Evolutionary conservation across 2,888 invertebrate genomes (phyloP), one percentile per base, ranked within the genome.

Genomic region (Eupithecia insigniata): DNA sequence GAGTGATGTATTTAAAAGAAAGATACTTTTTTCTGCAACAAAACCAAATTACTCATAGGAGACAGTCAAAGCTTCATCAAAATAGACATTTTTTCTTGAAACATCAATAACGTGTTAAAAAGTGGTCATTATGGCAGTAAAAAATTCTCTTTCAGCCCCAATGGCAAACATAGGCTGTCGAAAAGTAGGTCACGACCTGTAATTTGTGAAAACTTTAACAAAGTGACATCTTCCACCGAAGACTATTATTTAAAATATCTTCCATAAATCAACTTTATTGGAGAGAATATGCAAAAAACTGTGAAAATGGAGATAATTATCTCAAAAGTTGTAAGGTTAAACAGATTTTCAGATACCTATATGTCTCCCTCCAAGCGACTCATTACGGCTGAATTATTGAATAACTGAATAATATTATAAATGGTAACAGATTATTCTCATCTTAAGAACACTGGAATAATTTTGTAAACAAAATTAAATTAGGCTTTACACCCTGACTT

Each of bases 241-340:
- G n/a, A 62, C 12, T n/a, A 62, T 32, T 22, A 62, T 62, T 22
- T 62, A n/a, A 62, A 62, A 62, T 34, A 34, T 61, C 67, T 32
- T 26, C 22, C 67, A 32, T 70, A 68, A 70, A 68, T 71, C 68
- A 71, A 55, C n/a, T 66, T 73, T 71, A 73, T 66, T 55, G 10
- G 61, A 16, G 64, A 58, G 51, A 67, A 51, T 66, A 32, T 60
- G 69, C 64, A 70, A 73, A 70, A 70, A 70, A 72, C 22, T 34
- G 26, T 64, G 58, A 64, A 66, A 62, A 68, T 66, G 46, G 6
- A 66, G 60, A 68, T 70, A 65, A 71, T 70, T 65, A 67, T 60
- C 30, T 55, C 65, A 32, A 68, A 68, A 60, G 70, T 60, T 67
- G 39, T 46, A 36, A 22, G 28, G 46, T 64, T 22, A 26, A 62